phyloP scores from a whole-genome alignment of 2,888 invertebrate genomes.

The Hololepta plana region DNA sequence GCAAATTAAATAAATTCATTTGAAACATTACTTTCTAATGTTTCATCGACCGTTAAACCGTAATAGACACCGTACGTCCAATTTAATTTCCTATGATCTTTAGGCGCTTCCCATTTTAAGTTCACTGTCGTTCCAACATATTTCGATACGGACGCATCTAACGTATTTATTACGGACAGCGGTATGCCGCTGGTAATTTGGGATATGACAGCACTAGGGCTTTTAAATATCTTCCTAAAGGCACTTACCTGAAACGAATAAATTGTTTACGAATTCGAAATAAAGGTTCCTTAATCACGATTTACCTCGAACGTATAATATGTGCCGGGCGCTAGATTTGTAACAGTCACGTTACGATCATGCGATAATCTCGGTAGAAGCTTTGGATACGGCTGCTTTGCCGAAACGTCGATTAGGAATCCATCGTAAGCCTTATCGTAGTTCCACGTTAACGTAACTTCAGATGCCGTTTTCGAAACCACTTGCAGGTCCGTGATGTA shows the following conservation, averaged over 20 bases:
- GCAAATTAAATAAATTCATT: conserved; percentile 1
- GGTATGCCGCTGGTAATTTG: conserved; percentile 25
- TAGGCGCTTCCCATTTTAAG: conserved; percentile 47
- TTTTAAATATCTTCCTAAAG: conserved; percentile 35
- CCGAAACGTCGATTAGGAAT: conserved; percentile 34
- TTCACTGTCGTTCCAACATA: conserved; percentile 41
- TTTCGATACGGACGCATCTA: conserved; percentile 32
- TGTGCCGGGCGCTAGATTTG: conserved; percentile 27
- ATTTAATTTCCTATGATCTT: conserved; percentile 32
- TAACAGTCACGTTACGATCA: conserved; percentile 26
- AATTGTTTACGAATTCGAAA: background rate
- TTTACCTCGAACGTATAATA: conserved; percentile 36
- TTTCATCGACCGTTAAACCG: conserved; percentile 36
- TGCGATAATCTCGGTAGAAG: conserved; percentile 28
- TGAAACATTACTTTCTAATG: conserved; percentile 34
- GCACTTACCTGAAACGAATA: conserved; percentile 38
- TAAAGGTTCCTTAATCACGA: background rate
- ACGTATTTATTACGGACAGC: conserved; percentile 17
- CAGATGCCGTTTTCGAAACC: conserved; percentile 29
- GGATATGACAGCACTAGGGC: conserved; percentile 31
- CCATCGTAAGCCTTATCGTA: conserved; percentile 24
- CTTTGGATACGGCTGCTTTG: conserved; percentile 36
- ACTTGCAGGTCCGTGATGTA: conserved; percentile 36
- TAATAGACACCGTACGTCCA: conserved; percentile 60
- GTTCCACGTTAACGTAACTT: conserved; percentile 42